Evolutionary conservation across 2,888 invertebrate genomes (phyloP).

Genomic region (Stenchaetothrips biformis): DNA sequence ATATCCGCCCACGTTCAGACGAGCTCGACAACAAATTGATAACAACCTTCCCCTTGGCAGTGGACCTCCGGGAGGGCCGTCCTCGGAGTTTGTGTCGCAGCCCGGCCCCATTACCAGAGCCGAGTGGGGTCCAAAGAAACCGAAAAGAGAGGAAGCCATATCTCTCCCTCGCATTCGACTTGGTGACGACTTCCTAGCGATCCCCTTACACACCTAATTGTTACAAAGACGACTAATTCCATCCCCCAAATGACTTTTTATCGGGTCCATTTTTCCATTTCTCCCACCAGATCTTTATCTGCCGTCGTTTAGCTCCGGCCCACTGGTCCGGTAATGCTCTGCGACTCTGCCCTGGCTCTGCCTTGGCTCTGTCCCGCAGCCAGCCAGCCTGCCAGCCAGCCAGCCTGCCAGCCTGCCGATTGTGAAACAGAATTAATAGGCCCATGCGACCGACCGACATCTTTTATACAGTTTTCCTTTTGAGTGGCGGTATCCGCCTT

Average conservation of each 20-base stretch:
- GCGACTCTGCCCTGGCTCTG: too few relatives aligned
- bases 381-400: neutral
- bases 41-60: neutral
- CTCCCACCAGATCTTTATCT: neutral
- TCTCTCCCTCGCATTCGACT: neutral
- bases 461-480: too few relatives aligned
- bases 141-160: conserved; percentile 21
- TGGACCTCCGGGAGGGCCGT: neutral
- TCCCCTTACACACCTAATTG: conserved; percentile 21
- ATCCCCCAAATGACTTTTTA: conserved; percentile 13
- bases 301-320: neutral
- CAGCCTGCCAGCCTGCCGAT: neutral
- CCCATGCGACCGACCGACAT: neutral
- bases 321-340: conserved; percentile 6
- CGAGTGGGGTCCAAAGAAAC: conserved; percentile 12
- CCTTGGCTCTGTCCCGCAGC: too few relatives aligned
- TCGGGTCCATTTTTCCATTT: neutral
- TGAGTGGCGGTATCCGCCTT: neutral
- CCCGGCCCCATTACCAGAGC: neutral
- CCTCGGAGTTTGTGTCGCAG: neutral
- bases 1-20: too few relatives aligned
- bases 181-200: neutral
- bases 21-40: too few relatives aligned
- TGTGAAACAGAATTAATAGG: neutral
- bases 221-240: conserved; percentile 18